A percentile compares a stretch with the other conserved stretches of the same genome.
These are phyloP conservation scores for Drosophila helvetica DNA, from an alignment of 2,888 invertebrate genomes.

Conservation along the genomic window DNA sequence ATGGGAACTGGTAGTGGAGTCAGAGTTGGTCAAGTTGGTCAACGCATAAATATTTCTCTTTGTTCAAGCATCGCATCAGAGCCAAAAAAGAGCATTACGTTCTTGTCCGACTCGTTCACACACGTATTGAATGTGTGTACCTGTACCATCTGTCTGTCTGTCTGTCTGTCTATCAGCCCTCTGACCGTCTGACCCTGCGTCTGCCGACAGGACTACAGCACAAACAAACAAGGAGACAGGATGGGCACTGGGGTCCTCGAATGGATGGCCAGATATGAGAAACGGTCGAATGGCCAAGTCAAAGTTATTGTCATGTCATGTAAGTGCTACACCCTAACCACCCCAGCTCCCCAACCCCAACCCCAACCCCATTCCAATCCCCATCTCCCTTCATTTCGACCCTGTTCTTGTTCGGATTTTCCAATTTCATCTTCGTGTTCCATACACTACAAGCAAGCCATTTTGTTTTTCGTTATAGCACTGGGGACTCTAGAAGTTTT, in stretches of 20 bases:
- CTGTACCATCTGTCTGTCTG: slow-evolving; percentile 11
- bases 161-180: slow-evolving; percentile 24
- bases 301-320: slow-evolving; percentile 80
- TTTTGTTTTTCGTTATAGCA: slow-evolving; percentile 23
- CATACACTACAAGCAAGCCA: slow-evolving; percentile 33
- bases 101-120: background rate
- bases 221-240: slow-evolving; percentile 45
- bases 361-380: background rate
- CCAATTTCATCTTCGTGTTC: slow-evolving; percentile 42
- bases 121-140: slow-evolving; percentile 11
- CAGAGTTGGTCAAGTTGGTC: slow-evolving; percentile 51
- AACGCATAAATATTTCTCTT: slow-evolving; percentile 78
- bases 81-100: slow-evolving; percentile 47
- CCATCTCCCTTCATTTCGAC: slow-evolving; percentile 3
- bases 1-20: slow-evolving; percentile 30
- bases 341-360: background rate
- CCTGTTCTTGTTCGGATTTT: slow-evolving; percentile 44
- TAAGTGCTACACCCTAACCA: slow-evolving; percentile 49
- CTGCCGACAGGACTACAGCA: slow-evolving; percentile 22
- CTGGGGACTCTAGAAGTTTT: background rate
- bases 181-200: slow-evolving; percentile 14
- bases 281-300: slow-evolving; percentile 80
- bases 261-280: slow-evolving; percentile 66
- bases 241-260: slow-evolving; percentile 5
- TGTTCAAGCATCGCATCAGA: slow-evolving; percentile 55